Base-by-base conservation (phyloP, 2,888 invertebrate genomes). In the Ornithoptera alexandrae region DNA sequence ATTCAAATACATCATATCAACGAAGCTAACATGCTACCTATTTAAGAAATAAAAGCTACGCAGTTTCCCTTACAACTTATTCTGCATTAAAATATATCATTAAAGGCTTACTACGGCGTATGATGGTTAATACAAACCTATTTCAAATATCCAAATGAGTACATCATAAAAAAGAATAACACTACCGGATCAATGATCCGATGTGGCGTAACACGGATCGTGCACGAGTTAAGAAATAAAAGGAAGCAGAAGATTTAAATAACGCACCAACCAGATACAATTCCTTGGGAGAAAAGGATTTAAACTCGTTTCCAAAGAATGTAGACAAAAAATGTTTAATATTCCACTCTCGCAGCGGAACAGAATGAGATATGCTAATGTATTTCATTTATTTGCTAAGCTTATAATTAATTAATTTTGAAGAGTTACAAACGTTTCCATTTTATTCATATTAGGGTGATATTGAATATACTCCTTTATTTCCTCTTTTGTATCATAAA, bases 181-280 rank as follows among this genome's bases (percentile, higher is more conserved):
- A 8, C n/a, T 6, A 18, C 18, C n/a, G 18, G n/a, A 53, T 53
- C 53, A 53, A n/a, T 12, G n/a, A 18, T 53, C 6, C n/a, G 8
- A 53, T 75, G 73, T 72, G 69, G 73, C 68, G 76, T 73, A 76
- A 73, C 72, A 73, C 75, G 73, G 74, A 80, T 77, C 74, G 72
- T 74, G 72, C 74, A 74, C 53, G 18, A 6, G 53, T 8, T 74
- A 72, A 73, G 75, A 77, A 77, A 78, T 73, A 75, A 79, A 77
- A 68, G 73, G 74, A 76, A 75, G 79, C 72, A 79, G 78, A 85
- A 87, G 83, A 87, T 87, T 81, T 83, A 88, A 88, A 87, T 85
- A 84, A 86, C 78, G 83, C 79, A 83, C 79, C 78, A 78, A 78
- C 74, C 77, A 77, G 74, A 74, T 78, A 76, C 78, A 76, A 75